Evolutionary conservation across 2,888 invertebrate genomes (phyloP).

Genomic region (Pandemis heparana): DNA sequence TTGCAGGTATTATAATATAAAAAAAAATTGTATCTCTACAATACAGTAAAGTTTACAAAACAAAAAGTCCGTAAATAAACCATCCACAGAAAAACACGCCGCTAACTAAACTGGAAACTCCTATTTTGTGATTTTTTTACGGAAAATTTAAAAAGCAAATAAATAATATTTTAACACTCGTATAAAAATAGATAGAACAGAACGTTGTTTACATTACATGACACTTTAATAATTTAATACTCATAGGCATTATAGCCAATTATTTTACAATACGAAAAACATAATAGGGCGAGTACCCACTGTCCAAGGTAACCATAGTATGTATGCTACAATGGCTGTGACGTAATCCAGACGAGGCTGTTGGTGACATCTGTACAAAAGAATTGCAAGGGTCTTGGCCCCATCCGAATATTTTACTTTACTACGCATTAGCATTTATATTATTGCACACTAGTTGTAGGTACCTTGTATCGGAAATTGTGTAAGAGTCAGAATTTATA

Average conservation of each 20-base stretch:
- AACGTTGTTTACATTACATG: background rate
- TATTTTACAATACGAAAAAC: conserved; percentile 32
- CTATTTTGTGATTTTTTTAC: too few species aligned
- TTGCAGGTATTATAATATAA: too few species aligned
- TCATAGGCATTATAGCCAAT: conserved; percentile 18
- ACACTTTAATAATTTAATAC: background rate
- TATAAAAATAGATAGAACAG: background rate
- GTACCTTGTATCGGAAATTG: background rate
- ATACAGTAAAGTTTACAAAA: too few species aligned
- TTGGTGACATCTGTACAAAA: conserved; percentile 66
- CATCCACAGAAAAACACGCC: too few species aligned
- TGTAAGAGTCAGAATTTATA: background rate
- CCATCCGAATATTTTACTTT: conserved; percentile 32
- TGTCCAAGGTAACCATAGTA: conserved; percentile 48
- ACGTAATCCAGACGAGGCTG: conserved; percentile 41
- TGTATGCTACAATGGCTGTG: conserved; percentile 56
- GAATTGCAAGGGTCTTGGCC: conserved; percentile 61
- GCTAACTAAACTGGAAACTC: too few species aligned
- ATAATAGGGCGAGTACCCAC: conserved; percentile 27
- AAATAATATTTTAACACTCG: too few species aligned
- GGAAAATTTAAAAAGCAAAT: too few species aligned
- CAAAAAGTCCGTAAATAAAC: too few species aligned
- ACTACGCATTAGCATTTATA: conserved; percentile 29
- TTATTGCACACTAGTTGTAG: conserved; percentile 19
- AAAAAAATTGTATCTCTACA: too few species aligned